Conservation (phyloP, 2,113 vertebrate genomes). For the Pelecanus crispus region DNA sequence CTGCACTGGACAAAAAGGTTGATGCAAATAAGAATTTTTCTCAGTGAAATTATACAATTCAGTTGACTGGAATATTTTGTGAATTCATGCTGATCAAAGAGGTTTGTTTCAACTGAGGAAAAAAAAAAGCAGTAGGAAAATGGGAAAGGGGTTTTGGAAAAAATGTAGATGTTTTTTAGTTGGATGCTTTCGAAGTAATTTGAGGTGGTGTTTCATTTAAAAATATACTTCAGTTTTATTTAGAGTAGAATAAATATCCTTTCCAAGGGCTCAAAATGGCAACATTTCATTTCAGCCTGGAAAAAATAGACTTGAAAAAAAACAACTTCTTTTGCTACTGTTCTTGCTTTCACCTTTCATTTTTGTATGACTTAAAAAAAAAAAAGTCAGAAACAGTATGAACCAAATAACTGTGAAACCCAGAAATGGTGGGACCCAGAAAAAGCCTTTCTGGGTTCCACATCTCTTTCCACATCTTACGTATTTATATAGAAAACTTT, state of each 20-base stretch:
- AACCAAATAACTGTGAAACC: neutral
- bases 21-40: neutral
- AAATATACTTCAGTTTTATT: conserved; percentile 55
- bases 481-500: neutral
- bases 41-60: neutral
- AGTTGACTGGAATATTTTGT: neutral
- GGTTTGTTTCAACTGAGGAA: neutral
- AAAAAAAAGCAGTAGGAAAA: neutral
- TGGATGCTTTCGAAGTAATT: conserved; percentile 37
- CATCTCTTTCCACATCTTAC: neutral
- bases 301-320: neutral
- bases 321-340: neutral
- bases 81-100: neutral
- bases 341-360: neutral
- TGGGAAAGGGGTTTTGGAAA: neutral
- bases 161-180: conserved; percentile 43
- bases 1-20: neutral
- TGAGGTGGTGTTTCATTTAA: conserved; percentile 45
- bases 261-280: neutral
- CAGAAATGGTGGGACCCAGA: neutral
- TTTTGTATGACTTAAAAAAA: neutral
- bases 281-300: conserved; percentile 19
- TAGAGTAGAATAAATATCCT: conserved; percentile 54
- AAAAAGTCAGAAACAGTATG: neutral
- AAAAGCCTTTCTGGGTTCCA: neutral